phyloP scores from a whole-genome alignment of 2,888 invertebrate genomes.

The Eucriotettix oculatus region DNA sequence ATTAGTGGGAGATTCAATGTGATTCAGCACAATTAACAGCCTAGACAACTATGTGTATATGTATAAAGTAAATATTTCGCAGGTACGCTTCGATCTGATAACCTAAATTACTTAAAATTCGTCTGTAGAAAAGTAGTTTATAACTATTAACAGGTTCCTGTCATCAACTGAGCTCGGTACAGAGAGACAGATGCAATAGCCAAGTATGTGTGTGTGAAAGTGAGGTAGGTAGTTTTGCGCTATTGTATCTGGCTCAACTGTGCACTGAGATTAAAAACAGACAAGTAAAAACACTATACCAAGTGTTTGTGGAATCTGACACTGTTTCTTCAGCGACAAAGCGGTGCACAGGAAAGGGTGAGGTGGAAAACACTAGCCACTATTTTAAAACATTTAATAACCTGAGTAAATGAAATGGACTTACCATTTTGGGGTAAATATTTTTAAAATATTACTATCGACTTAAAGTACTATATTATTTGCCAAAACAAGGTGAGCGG shows the following conservation, averaged over 20 bases:
- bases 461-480: background rate
- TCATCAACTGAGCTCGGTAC: conserved; percentile 2
- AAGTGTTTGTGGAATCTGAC: conserved; percentile 6
- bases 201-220: conserved; percentile 5
- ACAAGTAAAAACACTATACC: conserved; percentile 2
- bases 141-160: background rate
- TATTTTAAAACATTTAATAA: background rate
- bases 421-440: background rate
- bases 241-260: conserved; percentile 11
- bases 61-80: no score
- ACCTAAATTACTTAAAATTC: background rate
- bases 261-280: conserved; percentile 2
- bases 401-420: background rate
- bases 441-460: background rate
- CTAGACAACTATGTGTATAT: no score
- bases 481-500: no score
- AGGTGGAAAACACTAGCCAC: background rate
- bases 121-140: background rate
- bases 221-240: conserved; percentile 19
- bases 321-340: background rate
- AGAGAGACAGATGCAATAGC: conserved; percentile 8
- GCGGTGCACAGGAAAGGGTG: no score
- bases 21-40: no score
- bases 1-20: background rate
- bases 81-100: background rate